Conservation (phyloP, 2,797 vertebrate genomes). For the Harpagifer antarcticus region DNA sequence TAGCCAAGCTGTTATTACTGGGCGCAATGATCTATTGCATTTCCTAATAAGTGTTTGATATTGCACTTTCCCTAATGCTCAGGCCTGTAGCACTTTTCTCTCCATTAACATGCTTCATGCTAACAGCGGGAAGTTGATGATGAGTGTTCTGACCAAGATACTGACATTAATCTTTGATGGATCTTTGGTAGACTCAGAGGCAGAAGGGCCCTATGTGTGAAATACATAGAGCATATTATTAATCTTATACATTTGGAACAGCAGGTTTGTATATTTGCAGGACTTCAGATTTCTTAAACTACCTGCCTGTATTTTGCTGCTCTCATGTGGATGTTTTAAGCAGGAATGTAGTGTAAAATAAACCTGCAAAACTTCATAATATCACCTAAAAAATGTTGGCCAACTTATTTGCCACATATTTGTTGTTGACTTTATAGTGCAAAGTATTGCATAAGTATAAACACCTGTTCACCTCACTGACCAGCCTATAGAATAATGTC, state of each 20-base stretch:
- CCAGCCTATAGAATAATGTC: no score
- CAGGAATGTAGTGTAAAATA: background rate
- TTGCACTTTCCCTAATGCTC: constrained; percentile 46
- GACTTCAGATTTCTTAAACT: background rate
- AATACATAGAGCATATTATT: background rate
- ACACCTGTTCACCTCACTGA: no score
- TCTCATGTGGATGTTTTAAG: constrained; percentile 54
- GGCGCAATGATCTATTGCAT: constrained; percentile 6
- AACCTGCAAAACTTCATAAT: background rate
- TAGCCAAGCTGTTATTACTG: constrained; percentile 13
- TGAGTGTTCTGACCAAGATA: constrained; percentile 37
- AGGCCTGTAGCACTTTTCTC: constrained; percentile 31
- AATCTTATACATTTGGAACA: background rate
- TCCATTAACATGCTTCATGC: constrained; percentile 48
- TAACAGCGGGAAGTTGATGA: constrained; percentile 31
- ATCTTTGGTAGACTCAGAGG: constrained; percentile 27
- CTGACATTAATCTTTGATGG: constrained; percentile 68
- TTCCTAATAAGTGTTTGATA: constrained; percentile 15
- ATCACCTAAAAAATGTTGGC: background rate
- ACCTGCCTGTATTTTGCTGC: constrained; percentile 44
- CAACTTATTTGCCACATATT: background rate
- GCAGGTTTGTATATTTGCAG: background rate
- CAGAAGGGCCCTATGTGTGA: constrained; percentile 7
- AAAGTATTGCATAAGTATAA: no score
- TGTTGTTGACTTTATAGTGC: background rate